Conservation (phyloP, 2,888 invertebrate genomes). For the Cotesia congregata region DNA sequence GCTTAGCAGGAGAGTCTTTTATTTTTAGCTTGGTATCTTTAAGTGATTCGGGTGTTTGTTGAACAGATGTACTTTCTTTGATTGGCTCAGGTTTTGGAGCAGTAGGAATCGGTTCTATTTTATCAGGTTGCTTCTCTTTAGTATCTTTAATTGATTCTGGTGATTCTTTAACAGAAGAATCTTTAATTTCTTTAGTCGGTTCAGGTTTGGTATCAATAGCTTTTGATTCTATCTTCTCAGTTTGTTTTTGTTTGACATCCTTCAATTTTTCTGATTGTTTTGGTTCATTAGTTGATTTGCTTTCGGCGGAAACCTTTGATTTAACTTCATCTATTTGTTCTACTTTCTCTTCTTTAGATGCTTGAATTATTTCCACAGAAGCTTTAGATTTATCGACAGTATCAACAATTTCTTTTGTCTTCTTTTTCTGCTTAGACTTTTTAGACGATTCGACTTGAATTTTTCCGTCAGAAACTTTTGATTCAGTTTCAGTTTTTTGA, state of each 20-base stretch:
- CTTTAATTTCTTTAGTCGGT: background rate
- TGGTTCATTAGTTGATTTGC: background rate
- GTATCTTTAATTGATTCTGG: background rate
- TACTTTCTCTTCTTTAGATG: background rate
- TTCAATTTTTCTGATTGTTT: background rate
- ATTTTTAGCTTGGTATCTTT: background rate
- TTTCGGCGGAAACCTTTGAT: background rate
- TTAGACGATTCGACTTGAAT: constrained; percentile 49
- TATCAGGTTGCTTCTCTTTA: background rate
- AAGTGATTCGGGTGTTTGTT: background rate
- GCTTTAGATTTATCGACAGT: background rate
- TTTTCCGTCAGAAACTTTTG: constrained; percentile 50
- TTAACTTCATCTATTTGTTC: background rate
- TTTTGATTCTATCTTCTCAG: background rate
- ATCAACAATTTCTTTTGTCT: background rate
- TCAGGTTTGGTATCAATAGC: background rate
- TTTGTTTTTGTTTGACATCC: background rate
- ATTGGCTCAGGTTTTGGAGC: background rate
- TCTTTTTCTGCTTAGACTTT: constrained; percentile 16
- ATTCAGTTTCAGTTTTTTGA: constrained; percentile 46
- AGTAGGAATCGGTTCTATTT: background rate
- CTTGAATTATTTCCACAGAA: background rate
- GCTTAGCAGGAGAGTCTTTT: background rate
- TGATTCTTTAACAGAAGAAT: background rate
- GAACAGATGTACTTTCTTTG: background rate